Evolutionary conservation across 2,888 invertebrate species (phyloP).

Genomic region (Drosophila histrio): DNA sequence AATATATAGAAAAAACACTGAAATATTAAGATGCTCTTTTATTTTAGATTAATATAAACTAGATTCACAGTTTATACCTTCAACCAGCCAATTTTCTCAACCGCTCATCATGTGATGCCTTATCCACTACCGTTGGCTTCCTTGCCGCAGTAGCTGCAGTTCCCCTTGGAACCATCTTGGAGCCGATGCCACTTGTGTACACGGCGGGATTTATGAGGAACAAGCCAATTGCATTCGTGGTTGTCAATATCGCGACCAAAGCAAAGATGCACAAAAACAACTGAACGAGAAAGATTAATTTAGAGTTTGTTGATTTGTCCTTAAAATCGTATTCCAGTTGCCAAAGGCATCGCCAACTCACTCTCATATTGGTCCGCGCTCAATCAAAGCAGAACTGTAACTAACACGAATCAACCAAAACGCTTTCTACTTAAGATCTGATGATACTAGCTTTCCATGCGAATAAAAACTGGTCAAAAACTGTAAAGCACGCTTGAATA

Average conservation of each 20-base stretch:
- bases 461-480: background rate
- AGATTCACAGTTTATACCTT: no score
- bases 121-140: no score
- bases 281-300: constrained; percentile 29
- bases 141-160: no score
- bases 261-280: constrained; percentile 64
- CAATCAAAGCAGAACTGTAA: constrained; percentile 49
- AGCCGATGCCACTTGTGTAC: no score
- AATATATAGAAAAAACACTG: no score
- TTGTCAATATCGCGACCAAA: constrained; percentile 52
- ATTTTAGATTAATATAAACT: no score
- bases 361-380: constrained; percentile 62
- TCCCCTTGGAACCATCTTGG: no score
- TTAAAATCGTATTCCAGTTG: constrained; percentile 16
- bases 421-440: constrained; percentile 57
- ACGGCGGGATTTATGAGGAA: no score
- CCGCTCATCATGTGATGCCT: no score
- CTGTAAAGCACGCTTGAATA: no score
- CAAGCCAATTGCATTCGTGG: constrained; percentile 54
- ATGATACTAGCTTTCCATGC: background rate
- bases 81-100: no score
- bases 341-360: constrained; percentile 40
- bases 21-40: no score
- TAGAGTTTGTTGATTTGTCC: constrained; percentile 2
- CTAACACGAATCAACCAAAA: constrained; percentile 54